Evolutionary conservation across 1,140 invertebrate species (phyloP), one percentile per base, ranked within the genome.

Genomic region (Sminthurinus signatus): DNA sequence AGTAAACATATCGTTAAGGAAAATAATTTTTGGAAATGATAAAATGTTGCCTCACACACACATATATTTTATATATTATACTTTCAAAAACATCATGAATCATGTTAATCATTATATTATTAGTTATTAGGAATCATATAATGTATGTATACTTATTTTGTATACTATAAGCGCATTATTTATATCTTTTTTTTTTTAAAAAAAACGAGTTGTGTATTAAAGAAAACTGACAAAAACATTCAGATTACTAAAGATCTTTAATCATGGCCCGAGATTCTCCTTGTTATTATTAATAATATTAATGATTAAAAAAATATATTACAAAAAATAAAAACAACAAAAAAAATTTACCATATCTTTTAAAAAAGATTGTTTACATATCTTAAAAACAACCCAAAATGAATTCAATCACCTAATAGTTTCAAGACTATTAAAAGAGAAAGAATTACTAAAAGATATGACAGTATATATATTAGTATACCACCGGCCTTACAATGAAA

Each of bases 1-100:
- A 88, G 88, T 94, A 77, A 79, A 77, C 76, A 78, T 72, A 50
- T 21, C 44, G 62, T 64, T 64, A 71, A 67, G 66, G 64, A 70
- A 70, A 67, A 62, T 62, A 58, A 42, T 65, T 54, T 65, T 60
- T 52, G 1, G 32, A 36, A 61, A 51, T 44, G n/a, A n/a, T n/a
- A n/a, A n/a, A 27, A 21, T 0, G 51, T 55, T 63, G 44, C 31
- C 50, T 28, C 15, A 5, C 32, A 36, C 5, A 36, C 5, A 8
- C 5, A 60, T 28, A 48, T 17, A 46, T 19, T 8, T 8, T 25
- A 54, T n/a, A n/a, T n/a, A n/a, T n/a, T n/a, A n/a, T n/a, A n/a
- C n/a, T n/a, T n/a, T n/a, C n/a, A n/a, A n/a, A n/a, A n/a, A n/a
- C n/a, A n/a, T n/a, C n/a, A n/a, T n/a, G n/a, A n/a, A n/a, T n/a